phyloP scores from a whole-genome alignment of 2,797 vertebrate species.

The Oreochromis grahami region DNA sequence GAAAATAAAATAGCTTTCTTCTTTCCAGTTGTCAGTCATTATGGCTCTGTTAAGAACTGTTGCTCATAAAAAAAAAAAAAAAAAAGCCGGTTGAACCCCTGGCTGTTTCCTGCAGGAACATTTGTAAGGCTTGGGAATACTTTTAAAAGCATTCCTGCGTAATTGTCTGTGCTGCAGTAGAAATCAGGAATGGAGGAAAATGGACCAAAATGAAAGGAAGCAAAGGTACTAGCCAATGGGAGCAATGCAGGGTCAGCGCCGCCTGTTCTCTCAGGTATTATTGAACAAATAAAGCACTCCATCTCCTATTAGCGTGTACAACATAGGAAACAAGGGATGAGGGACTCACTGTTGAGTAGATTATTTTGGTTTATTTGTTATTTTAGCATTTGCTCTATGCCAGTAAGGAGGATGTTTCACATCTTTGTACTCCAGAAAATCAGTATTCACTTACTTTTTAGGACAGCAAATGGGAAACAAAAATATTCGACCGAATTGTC shows the following conservation, averaged over 20 bases:
- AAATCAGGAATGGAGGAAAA: constrained; percentile 55
- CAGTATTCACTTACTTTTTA: constrained; percentile 11
- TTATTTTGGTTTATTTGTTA: constrained; percentile 28
- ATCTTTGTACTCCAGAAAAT: constrained; percentile 2
- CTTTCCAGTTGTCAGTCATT: constrained; percentile 33
- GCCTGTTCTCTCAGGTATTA: constrained; percentile 21
- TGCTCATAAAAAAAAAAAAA: constrained; percentile 10
- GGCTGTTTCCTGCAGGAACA: constrained; percentile 41
- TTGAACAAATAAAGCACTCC: constrained; percentile 30
- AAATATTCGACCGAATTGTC: constrained; percentile 12
- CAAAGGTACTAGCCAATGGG: constrained; percentile 7
- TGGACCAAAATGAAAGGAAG: constrained; percentile 51
- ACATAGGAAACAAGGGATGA: background rate
- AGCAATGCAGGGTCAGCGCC: constrained; percentile 23
- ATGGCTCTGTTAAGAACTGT: constrained; percentile 27
- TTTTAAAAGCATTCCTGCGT: constrained; percentile 69
- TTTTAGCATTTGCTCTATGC: constrained; percentile 4
- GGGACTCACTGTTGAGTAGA: background rate
- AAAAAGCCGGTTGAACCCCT: constrained; percentile 40
- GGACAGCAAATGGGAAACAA: background rate
- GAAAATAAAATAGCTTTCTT: constrained; percentile 32
- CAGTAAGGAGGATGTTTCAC: background rate
- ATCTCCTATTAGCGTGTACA: constrained; percentile 12
- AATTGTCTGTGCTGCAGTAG: constrained; percentile 59
- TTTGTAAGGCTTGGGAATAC: constrained; percentile 48